phyloP scores from a whole-genome alignment of 92 coral and sea anemone species.

The Porites cylindrica region DNA sequence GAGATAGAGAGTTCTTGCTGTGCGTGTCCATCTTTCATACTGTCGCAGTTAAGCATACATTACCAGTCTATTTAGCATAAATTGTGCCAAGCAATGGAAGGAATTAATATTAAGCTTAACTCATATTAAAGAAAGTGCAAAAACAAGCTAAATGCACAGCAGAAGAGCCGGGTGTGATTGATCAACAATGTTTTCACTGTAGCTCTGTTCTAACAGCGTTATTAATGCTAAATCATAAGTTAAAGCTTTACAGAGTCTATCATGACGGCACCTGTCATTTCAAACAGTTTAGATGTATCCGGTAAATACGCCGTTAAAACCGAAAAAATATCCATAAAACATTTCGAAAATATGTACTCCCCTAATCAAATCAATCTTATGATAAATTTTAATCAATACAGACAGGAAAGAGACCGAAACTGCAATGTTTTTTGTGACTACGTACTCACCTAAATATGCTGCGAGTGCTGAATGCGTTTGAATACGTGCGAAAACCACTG shows the following conservation, averaged over 20 bases:
- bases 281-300: neutral
- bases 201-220: too few relatives aligned
- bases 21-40: too few relatives aligned
- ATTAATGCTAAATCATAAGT: too few relatives aligned
- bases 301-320: conserved; percentile 9
- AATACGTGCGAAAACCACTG: neutral
- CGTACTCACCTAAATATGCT: neutral
- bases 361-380: conserved; percentile 16
- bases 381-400: conserved; percentile 35
- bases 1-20: too few relatives aligned
- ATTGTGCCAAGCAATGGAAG: neutral
- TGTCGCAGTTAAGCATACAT: too few relatives aligned
- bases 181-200: neutral
- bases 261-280: neutral
- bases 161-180: neutral
- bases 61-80: too few relatives aligned
- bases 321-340: conserved; percentile 13
- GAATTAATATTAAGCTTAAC: neutral
- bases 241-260: neutral
- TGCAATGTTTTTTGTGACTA: neutral
- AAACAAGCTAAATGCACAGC: neutral
- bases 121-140: neutral
- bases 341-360: conserved; percentile 38
- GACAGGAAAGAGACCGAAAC: conserved; percentile 5
- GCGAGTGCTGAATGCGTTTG: neutral